Evolutionary conservation across 2,797 vertebrate genomes (phyloP), one percentile per base, ranked within the genome.

Genomic region (Molossus alvarezi): DNA sequence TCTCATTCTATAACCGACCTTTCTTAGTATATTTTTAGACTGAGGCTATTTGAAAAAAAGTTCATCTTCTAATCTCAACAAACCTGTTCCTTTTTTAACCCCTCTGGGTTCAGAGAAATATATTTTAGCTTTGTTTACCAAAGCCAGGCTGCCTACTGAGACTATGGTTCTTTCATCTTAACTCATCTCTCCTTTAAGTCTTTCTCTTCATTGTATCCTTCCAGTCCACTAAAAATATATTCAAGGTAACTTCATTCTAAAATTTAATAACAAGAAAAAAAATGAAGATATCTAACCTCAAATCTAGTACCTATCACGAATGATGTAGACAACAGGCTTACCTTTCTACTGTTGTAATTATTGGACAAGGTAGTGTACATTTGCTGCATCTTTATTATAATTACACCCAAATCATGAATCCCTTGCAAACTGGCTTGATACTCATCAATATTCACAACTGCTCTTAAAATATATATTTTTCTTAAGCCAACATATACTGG

Each of bases 11-110:
- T 55, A 85, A 4, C 9, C 53, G 29, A 58, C 20, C 1, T 81
- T 88, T 80, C 41, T 88, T 53, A n/a, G 15, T 88, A 15, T 88
- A 71, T 65, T 85, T 93, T 86, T 53, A 82, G 27, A 72, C n/a
- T 41, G 23, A 81, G 27, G 11, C 0, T 60, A 82, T 88, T 65
- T 58, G 14, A 27, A 21, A 33, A 55, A 60, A 77, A 65, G 9
- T 60, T 27, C 15, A 45, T 45, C 72, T 94, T 90, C 45, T 85
- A 57, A 83, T 80, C 45, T 75, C 64, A 72, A 15, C 20, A 79
- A 58, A 8, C 15, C 2, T 81, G 5, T 82, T 83, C 21, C 25
- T 77, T 76, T 81, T 53, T 10, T 71, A 18, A 33, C 57, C 45
- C 4, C 15, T 89, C 17, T 95, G 57, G 5, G 12, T 91, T 86